These are phyloP conservation scores for Pseudoips prasinana DNA, from an alignment of 2,888 invertebrate species.

Conservation along the genomic window DNA sequence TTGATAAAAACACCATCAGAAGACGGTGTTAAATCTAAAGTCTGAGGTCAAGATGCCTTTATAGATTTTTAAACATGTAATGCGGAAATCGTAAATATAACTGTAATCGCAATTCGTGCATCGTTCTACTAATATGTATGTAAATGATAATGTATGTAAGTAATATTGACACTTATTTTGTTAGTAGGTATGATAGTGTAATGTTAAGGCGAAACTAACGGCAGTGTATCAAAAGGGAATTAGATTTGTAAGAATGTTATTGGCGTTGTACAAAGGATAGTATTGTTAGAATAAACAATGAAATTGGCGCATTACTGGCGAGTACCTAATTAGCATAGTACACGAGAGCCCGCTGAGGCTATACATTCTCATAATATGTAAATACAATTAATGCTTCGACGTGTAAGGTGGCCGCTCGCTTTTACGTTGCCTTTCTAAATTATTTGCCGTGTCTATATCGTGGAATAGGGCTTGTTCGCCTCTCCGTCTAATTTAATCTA, in stretches of 20 bases:
- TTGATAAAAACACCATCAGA: slow-evolving; percentile 70
- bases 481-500: slow-evolving; percentile 30
- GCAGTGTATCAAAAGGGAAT: slow-evolving; percentile 70
- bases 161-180: slow-evolving; percentile 80
- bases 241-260: slow-evolving; percentile 74
- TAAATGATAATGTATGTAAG: slow-evolving; percentile 69
- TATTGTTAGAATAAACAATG: slow-evolving; percentile 75
- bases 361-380: slow-evolving; percentile 60
- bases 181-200: slow-evolving; percentile 71
- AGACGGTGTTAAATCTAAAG: slow-evolving; percentile 79
- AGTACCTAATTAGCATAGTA: slow-evolving; percentile 81
- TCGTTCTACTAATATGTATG: slow-evolving; percentile 71
- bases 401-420: slow-evolving; percentile 63
- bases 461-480: slow-evolving; percentile 43
- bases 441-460: slow-evolving; percentile 43
- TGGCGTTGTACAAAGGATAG: slow-evolving; percentile 80
- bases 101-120: slow-evolving; percentile 69
- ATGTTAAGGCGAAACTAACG: slow-evolving; percentile 68
- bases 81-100: slow-evolving; percentile 65
- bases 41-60: slow-evolving; percentile 82
- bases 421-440: slow-evolving; percentile 66
- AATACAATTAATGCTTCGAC: slow-evolving; percentile 63
- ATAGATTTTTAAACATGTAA: slow-evolving; percentile 77
- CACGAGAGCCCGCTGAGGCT: slow-evolving; percentile 75
- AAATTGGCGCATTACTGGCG: slow-evolving; percentile 82